Base-by-base conservation (phyloP, 2,888 invertebrate genomes). In the Endotricha flammealis region DNA sequence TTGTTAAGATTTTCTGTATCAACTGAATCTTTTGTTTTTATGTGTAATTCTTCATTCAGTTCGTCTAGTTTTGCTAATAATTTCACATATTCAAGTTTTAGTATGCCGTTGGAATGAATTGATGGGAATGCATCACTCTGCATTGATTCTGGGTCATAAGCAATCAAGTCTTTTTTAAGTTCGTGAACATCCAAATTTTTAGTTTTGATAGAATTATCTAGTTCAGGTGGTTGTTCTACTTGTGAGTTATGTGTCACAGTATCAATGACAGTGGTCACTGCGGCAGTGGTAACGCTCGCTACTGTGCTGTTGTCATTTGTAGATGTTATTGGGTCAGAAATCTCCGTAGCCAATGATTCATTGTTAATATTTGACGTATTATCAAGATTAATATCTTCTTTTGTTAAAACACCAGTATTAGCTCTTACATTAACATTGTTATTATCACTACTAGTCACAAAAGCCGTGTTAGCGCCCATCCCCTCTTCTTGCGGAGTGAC, bases 111-210 rank as follows among this genome's bases (percentile, higher is more conserved):
- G 10, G 80, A 68, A 47, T 72, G 74, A 37, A 81, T 67, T 3
- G 79, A 81, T 38, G 82, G 73, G 45, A 72, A 73, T 9, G 78
- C 61, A 63, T 86, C 85, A 36, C 65, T 58, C 65, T 85, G 86
- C 86, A 85, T 85, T 29, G 72, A 56, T 40, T 74, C 64, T 12
- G 85, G 85, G 12, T 78, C 73, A 42, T 85, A 85, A 32, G 77
- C 85, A 37, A 85, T 66, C 1, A 64, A 41, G 32, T 44, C 47
- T 2, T 38, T 23, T 11, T 23, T 13, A 7, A 13, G 4, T 29
- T 29, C 22, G 3, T 17, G 39, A 3, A 44, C 36, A 14, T 16
- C 4, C 30, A 36, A 40, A 16, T 46, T 39, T 16, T 47, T 47
- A 24, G 48, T 35, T 13, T 31, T 36, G 42, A 52, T 42, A 13